Conservation (phyloP, 2,888 invertebrate genomes). For the Amiota communis region DNA sequence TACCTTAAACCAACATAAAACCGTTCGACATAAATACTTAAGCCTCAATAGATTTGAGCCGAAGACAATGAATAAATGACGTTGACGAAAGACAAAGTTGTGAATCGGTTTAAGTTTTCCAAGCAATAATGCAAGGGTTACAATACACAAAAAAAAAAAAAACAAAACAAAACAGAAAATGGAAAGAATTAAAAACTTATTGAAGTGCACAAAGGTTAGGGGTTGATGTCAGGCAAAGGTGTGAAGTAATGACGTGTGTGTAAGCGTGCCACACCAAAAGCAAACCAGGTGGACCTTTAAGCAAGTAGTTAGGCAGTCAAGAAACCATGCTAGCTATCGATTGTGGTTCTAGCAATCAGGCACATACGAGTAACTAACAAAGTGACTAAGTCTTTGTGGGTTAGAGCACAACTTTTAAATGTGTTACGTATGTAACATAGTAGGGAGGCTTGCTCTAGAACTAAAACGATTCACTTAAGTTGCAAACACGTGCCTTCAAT, state of each 20-base stretch:
- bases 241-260: not conserved
- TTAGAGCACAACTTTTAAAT: slow-evolving; percentile 20
- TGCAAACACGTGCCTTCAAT: slow-evolving; percentile 61
- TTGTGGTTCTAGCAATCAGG: not conserved
- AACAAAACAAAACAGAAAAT: no score
- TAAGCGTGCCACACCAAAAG: not conserved
- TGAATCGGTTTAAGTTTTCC: slow-evolving; percentile 1
- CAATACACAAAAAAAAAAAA: no score
- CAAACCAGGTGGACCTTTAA: not conserved
- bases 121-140: not conserved
- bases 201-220: no score
- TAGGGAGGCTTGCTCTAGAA: not conserved
- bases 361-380: not conserved
- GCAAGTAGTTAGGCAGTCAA: not conserved
- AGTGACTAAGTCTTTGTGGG: slow-evolving; percentile 29
- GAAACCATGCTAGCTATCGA: not conserved
- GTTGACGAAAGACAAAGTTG: not conserved
- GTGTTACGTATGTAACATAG: not conserved
- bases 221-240: no score
- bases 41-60: not conserved
- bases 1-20: slow-evolving; percentile 18
- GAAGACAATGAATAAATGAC: not conserved
- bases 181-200: no score
- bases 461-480: slow-evolving; percentile 50
- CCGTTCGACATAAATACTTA: slow-evolving; percentile 28